Evolutionary conservation across 1,140 invertebrate species (phyloP).

Genomic region (Sinonovacula constricta): DNA sequence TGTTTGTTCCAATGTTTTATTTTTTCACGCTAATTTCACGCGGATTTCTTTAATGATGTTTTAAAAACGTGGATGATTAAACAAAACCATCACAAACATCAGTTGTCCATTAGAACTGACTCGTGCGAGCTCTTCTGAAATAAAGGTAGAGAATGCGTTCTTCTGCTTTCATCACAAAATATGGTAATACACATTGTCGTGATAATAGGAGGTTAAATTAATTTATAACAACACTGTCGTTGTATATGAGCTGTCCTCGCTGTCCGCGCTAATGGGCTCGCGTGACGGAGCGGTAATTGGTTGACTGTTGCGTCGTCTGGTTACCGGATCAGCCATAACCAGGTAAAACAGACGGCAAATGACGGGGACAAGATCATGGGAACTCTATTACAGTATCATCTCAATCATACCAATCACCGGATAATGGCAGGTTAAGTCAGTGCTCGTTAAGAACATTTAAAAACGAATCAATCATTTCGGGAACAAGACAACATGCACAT

Average conservation of each 20-base stretch:
- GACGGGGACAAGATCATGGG: not conserved
- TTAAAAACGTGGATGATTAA: not conserved
- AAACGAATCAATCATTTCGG: too few relatives aligned
- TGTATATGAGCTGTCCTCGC: too few relatives aligned
- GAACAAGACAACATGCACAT: too few relatives aligned
- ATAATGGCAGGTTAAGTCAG: too few relatives aligned
- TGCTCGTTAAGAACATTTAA: too few relatives aligned
- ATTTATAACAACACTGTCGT: not conserved
- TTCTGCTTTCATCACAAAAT: not conserved
- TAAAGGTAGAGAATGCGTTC: too few relatives aligned
- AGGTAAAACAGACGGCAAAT: not conserved
- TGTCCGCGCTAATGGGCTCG: not conserved
- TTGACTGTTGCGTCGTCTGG: not conserved
- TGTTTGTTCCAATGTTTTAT: too few relatives aligned
- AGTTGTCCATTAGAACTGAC: not conserved
- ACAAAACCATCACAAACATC: not conserved
- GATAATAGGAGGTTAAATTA: not conserved
- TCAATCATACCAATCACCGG: too few relatives aligned
- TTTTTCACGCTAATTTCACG: not conserved
- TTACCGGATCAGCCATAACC: not conserved
- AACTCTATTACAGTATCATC: not conserved
- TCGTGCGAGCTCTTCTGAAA: too few relatives aligned
- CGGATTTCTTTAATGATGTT: not conserved
- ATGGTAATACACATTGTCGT: not conserved
- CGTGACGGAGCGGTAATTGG: not conserved